Evolutionary conservation across 2,888 invertebrate species (phyloP).

Genomic region (Leucophenga montana): DNA sequence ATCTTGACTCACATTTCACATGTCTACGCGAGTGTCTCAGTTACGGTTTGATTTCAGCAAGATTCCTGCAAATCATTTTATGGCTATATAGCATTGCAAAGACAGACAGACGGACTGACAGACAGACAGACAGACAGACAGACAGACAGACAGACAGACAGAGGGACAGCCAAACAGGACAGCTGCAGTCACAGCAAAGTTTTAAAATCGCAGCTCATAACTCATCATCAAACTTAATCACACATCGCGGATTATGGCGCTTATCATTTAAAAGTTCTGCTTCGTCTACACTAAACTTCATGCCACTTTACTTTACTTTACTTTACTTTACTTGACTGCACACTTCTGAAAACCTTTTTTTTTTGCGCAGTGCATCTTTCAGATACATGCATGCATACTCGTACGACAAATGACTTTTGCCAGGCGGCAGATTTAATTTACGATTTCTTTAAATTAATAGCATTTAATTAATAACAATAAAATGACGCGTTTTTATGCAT

Average conservation of each 20-base stretch:
- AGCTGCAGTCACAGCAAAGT: too few species aligned
- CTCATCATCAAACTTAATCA: conserved; percentile 67
- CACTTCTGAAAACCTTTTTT: neutral
- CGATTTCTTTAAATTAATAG: conserved; percentile 68
- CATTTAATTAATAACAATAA: conserved; percentile 68
- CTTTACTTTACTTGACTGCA: too few species aligned
- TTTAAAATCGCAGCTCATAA: conserved; percentile 59
- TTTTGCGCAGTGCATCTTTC: neutral
- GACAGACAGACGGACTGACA: too few species aligned
- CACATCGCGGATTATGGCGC: conserved; percentile 67
- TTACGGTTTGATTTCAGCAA: conserved; percentile 28
- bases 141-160: too few species aligned
- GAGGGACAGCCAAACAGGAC: too few species aligned
- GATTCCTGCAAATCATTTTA: conserved; percentile 62
- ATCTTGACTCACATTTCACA: conserved; percentile 62
- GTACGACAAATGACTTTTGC: conserved; percentile 50
- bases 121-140: too few species aligned
- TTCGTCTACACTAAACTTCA: conserved; percentile 3
- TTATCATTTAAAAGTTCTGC: conserved; percentile 57
- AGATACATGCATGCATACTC: neutral
- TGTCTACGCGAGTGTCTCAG: conserved; percentile 34
- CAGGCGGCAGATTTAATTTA: conserved; percentile 60
- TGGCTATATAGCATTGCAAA: too few species aligned
- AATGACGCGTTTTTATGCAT: conserved; percentile 61
- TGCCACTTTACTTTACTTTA: too few species aligned